phyloP scores from a whole-genome alignment of 2,797 vertebrate species.

The Anolis apletophallus region DNA sequence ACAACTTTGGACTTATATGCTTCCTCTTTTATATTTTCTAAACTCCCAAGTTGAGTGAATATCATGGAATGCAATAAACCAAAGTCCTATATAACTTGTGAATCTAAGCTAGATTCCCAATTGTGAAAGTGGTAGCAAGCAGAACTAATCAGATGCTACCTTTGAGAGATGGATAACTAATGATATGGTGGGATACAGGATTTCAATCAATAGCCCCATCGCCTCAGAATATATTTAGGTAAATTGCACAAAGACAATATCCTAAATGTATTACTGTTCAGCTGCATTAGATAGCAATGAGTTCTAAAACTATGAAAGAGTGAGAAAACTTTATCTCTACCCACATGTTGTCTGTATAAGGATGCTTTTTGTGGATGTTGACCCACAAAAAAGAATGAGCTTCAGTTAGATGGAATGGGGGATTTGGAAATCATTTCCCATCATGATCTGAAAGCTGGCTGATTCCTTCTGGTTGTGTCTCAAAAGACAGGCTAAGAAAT shows the following conservation, averaged over 20 bases:
- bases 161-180: no score
- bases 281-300: background rate
- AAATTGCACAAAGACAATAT: background rate
- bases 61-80: no score
- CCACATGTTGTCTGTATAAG: background rate
- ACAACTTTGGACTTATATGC: background rate
- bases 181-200: no score
- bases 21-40: background rate
- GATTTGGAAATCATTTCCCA: slow-evolving; percentile 63
- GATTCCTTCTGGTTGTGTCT: slow-evolving; percentile 70
- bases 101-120: no score
- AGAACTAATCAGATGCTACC: no score
- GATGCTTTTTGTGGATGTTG: background rate
- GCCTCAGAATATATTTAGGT: background rate
- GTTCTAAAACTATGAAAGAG: background rate
- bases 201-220: no score
- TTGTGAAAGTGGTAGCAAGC: no score
- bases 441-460: slow-evolving; percentile 71
- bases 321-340: background rate
- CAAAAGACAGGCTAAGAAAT: slow-evolving; percentile 72
- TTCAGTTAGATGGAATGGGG: slow-evolving; percentile 63
- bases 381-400: slow-evolving; percentile 39
- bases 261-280: background rate
- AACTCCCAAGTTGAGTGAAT: background rate
- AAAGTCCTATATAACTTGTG: no score